A percentile compares a stretch with the other conserved stretches of the same genome.
phyloP scores from a whole-genome alignment of 2,888 invertebrate genomes.

The Zygothrica quintamaculata region DNA sequence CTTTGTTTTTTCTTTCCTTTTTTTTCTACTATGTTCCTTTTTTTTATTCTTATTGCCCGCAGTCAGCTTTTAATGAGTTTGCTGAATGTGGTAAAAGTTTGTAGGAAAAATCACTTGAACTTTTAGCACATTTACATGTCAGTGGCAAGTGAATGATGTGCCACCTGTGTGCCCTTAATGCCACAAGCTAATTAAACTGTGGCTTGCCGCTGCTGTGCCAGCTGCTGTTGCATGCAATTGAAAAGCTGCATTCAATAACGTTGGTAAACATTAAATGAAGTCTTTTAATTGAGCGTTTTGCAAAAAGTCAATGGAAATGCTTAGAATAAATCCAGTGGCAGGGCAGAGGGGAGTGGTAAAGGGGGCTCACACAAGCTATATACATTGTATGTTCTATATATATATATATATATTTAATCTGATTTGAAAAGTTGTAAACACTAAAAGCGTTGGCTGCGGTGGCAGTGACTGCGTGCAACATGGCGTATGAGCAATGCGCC shows the following conservation, averaged over 20 bases:
- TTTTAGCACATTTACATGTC: conserved; percentile 83
- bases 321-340: background rate
- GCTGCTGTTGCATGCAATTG: conserved; percentile 43
- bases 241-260: conserved; percentile 49
- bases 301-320: conserved; percentile 30
- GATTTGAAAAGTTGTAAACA: conserved; percentile 64
- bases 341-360: background rate
- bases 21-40: conserved; percentile 1
- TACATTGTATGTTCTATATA: conserved; percentile 46
- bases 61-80: conserved; percentile 75
- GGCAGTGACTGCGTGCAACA: conserved; percentile 34
- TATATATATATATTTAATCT: conserved; percentile 59
- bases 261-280: conserved; percentile 51
- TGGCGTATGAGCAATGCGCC: conserved; percentile 60
- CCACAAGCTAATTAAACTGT: conserved; percentile 68
- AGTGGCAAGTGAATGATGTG: conserved; percentile 70
- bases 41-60: conserved; percentile 37
- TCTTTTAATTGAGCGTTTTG: conserved; percentile 67
- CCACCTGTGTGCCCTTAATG: conserved; percentile 61
- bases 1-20: conserved; percentile 2
- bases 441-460: conserved; percentile 16
- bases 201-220: conserved; percentile 15
- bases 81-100: conserved; percentile 57
- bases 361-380: conserved; percentile 19
- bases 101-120: conserved; percentile 63